These are phyloP conservation scores for Lasioglossum albipes DNA, from an alignment of 1,140 invertebrate species.

Conservation along the genomic window DNA sequence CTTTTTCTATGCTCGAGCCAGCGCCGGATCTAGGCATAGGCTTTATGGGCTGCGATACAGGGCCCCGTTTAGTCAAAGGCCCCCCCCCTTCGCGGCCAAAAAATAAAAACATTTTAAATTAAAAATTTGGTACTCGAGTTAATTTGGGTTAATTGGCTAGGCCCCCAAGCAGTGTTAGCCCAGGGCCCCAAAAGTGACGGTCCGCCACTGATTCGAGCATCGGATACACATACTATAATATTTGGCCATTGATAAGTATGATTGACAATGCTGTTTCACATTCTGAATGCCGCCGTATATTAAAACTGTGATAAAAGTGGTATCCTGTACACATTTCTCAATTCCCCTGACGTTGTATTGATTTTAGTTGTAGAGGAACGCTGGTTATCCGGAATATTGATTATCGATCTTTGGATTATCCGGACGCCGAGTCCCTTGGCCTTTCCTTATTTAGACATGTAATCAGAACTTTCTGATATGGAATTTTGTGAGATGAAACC, in stretches of 20 bases:
- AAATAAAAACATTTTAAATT: too few relatives aligned
- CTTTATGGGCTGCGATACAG: too few relatives aligned
- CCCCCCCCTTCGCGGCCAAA: too few relatives aligned
- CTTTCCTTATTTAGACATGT: background rate
- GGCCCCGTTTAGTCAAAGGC: too few relatives aligned
- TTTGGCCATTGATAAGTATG: constrained; percentile 22
- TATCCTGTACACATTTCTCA: background rate
- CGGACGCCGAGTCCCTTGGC: background rate
- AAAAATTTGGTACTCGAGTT: too few relatives aligned
- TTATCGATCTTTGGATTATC: constrained; percentile 4
- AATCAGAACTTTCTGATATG: background rate
- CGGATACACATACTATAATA: background rate
- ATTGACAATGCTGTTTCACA: background rate
- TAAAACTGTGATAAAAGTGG: constrained; percentile 29
- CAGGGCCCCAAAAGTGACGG: too few relatives aligned
- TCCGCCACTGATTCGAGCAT: too few relatives aligned
- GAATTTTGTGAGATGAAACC: background rate
- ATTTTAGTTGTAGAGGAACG: background rate
- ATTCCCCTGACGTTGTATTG: background rate
- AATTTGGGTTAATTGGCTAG: too few relatives aligned
- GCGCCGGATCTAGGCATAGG: too few relatives aligned
- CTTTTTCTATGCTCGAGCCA: background rate
- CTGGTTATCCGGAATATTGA: background rate
- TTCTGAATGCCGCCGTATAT: background rate
- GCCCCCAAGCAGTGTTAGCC: too few relatives aligned